Evolutionary conservation across 2,797 vertebrate species (phyloP), one percentile per base, ranked within the genome.

Genomic region (Silurus aristotelis): DNA sequence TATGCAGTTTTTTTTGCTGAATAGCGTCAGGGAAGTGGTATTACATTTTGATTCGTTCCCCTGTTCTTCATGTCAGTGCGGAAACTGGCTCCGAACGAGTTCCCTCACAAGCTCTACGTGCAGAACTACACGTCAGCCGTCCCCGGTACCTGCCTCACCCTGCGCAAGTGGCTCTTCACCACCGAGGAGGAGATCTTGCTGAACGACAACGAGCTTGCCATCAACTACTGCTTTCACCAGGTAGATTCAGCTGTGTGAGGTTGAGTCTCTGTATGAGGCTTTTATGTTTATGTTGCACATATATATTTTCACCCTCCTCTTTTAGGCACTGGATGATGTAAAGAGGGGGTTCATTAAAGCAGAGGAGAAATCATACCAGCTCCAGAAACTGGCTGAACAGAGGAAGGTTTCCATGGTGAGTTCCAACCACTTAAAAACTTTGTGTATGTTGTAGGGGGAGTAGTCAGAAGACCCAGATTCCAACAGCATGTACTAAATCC

Each of bases 121-220:
- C 97, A 99, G 94, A 99, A 99, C 90, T 99, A 99, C 91, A 99
- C 98, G n/a, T 99, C 98, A 12, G 97, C 97, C 0, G 95, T 98
- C 91, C 96, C 97, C 0, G 98, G 98, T 17, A 99, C 98, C 56
- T 99, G 98, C 90, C 96, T 99, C 89, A 97, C 97, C 0, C 92
- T 99, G 86, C 94, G 95, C 38, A 99, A 99, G 90, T 99, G 98
- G 97, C 97, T 99, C 87, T 99, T 99, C 90, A 98, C 97, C 1
- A 97, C 98, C 2, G 96, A 97, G 85, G 97, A 99, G 88, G 98
- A 99, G 91, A 93, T 95, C 55, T 93, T 99, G 63, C 95, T 99
- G 91, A 98, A 96, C n/a, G 97, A 99, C 92, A 99, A 98, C 27
- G 97, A 98, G 92, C 94, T 98, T 71, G 97, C 97, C 0, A 95